Percentiles rank a stretch among this genome's conserved stretches.
phyloP scores from a whole-genome alignment of 2,113 vertebrate genomes.

The Physeter macrocephalus region DNA sequence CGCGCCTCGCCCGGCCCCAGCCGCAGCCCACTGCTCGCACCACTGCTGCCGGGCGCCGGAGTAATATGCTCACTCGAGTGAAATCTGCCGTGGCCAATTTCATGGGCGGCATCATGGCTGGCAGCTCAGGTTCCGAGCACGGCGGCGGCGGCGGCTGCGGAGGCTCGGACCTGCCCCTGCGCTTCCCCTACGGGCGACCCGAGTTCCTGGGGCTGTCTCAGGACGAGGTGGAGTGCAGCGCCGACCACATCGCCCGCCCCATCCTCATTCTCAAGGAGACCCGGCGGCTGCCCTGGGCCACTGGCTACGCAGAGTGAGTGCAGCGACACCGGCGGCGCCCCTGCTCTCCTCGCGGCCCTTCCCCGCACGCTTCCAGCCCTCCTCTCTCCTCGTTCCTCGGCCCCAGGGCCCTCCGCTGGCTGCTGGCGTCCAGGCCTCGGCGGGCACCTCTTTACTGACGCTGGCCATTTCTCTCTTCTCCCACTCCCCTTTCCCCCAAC shows the following conservation, averaged over 20 bases:
- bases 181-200: constrained; percentile 91
- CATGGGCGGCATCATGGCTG: constrained; percentile 94
- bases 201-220: constrained; percentile 93
- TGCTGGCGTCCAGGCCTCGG: constrained; percentile 1
- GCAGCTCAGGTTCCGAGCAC: constrained; percentile 83
- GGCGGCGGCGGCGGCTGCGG: constrained; percentile 78
- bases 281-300: constrained; percentile 91
- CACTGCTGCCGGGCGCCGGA: constrained; percentile 62
- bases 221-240: constrained; percentile 94
- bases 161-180: constrained; percentile 86
- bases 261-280: constrained; percentile 94
- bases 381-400: neutral
- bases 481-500: neutral
- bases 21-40: constrained; percentile 33
- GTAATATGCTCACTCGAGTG: constrained; percentile 92
- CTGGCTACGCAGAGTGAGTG: constrained; percentile 98
- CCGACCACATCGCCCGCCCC: constrained; percentile 92
- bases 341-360: neutral
- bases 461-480: neutral
- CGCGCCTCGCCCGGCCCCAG: constrained; percentile 12
- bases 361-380: neutral
- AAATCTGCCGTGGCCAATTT: constrained; percentile 94
- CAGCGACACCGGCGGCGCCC: neutral
- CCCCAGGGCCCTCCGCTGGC: neutral
- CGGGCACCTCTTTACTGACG: neutral